phyloP scores from a whole-genome alignment of 2,888 invertebrate genomes.

The Idaea straminata region DNA sequence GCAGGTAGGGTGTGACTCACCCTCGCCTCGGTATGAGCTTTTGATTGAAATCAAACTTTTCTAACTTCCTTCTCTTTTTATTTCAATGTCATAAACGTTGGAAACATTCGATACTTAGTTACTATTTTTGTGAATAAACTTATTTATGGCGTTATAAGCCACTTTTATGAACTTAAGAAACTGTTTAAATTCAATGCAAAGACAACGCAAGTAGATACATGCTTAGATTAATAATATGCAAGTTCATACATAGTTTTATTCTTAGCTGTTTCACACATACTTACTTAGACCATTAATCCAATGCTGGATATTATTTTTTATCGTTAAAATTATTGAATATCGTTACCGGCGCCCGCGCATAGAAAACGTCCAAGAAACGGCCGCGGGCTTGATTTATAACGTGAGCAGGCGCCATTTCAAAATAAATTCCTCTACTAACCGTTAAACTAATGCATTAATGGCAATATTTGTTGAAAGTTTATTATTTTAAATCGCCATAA shows the following conservation, averaged over 20 bases:
- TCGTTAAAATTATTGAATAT: background rate
- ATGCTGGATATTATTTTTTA: background rate
- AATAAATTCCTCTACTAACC: background rate
- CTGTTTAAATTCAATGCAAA: too few relatives aligned
- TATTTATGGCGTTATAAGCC: too few relatives aligned
- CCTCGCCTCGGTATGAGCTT: slow-evolving; percentile 2
- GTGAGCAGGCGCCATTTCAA: slow-evolving; percentile 2
- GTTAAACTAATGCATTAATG: slow-evolving; percentile 2
- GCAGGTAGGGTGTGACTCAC: slow-evolving; percentile 24
- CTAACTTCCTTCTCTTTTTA: background rate
- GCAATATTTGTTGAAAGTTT: slow-evolving; percentile 1
- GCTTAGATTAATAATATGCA: background rate
- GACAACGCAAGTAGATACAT: background rate
- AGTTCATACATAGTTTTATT: too few relatives aligned
- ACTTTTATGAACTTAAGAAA: too few relatives aligned
- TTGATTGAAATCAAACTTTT: slow-evolving; percentile 1
- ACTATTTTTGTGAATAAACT: background rate
- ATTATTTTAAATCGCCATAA: background rate
- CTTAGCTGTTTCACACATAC: too few relatives aligned
- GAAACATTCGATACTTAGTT: background rate
- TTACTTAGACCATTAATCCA: background rate
- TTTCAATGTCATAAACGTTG: background rate
- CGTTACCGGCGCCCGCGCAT: background rate
- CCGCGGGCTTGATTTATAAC: slow-evolving; percentile 2
- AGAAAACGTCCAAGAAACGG: background rate